phyloP scores from a whole-genome alignment of 2,888 invertebrate species.

The Andrena marginata region DNA sequence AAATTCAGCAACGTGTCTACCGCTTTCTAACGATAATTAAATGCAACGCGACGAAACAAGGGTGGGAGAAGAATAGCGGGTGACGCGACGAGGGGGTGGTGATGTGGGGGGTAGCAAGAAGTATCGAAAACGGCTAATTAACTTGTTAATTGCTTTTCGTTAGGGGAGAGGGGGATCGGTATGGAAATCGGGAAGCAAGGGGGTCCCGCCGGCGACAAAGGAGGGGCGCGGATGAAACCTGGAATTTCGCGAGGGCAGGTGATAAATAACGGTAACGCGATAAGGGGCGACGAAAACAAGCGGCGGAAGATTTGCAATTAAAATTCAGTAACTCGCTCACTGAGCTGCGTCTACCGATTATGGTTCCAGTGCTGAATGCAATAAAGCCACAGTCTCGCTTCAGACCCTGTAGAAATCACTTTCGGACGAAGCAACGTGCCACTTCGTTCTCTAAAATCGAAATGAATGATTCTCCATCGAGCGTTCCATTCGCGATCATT shows the following conservation, averaged over 20 bases:
- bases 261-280: conserved; percentile 52
- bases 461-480: too few relatives aligned
- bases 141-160: conserved; percentile 39
- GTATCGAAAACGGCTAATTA: conserved; percentile 31
- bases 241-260: conserved; percentile 21
- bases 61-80: too few relatives aligned
- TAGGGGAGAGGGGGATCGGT: conserved; percentile 11
- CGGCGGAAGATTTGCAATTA: conserved; percentile 45
- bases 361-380: conserved; percentile 26
- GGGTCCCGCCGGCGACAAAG: conserved; percentile 23
- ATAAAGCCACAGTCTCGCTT: conserved; percentile 11
- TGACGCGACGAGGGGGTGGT: neutral
- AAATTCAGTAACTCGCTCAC: conserved; percentile 55
- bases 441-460: too few relatives aligned
- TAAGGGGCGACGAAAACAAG: conserved; percentile 48
- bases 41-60: neutral
- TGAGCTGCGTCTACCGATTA: conserved; percentile 29
- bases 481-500: neutral
- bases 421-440: neutral
- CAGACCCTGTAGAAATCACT: conserved; percentile 24
- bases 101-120: neutral
- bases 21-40: conserved; percentile 27
- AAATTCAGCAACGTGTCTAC: conserved; percentile 17
- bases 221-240: conserved; percentile 19
- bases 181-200: conserved; percentile 29